Percentiles rank a stretch among this genome's conserved stretches.
Evolutionary conservation across 1,140 invertebrate species (phyloP).

Genomic region (Cyrtorhinus lividipennis): DNA sequence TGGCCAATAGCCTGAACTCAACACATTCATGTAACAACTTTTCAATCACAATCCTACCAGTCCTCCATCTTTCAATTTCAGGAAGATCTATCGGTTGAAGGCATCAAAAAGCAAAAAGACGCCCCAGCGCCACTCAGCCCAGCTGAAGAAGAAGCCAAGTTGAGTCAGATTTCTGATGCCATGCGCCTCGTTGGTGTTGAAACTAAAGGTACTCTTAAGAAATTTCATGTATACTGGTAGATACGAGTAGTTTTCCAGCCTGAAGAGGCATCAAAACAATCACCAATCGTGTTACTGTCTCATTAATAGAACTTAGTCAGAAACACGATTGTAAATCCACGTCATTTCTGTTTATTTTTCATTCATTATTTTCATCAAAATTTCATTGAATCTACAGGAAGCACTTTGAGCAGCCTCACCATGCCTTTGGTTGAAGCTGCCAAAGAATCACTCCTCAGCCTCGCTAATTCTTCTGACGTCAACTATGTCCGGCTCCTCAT

Average conservation of each 20-base stretch:
- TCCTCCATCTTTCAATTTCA: no score
- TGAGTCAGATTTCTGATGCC: background rate
- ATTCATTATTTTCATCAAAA: no score
- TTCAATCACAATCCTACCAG: no score
- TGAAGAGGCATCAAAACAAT: no score
- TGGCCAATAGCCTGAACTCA: no score
- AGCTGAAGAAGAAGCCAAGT: background rate
- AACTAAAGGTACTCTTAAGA: background rate
- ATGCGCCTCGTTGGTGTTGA: slow-evolving; percentile 5
- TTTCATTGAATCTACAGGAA: background rate
- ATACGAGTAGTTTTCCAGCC: no score
- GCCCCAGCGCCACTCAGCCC: background rate
- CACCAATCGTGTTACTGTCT: no score
- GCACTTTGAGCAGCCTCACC: slow-evolving; percentile 34
- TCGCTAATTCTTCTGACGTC: slow-evolving; percentile 22
- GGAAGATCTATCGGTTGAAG: background rate
- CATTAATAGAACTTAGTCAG: no score
- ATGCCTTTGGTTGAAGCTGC: slow-evolving; percentile 84
- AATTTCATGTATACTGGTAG: background rate
- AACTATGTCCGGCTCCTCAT: slow-evolving; percentile 47
- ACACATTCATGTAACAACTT: no score
- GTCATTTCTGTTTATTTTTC: no score
- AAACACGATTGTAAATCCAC: no score
- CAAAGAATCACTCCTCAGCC: slow-evolving; percentile 39
- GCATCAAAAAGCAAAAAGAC: background rate